These are phyloP conservation scores for Sphaeridia pumilis DNA, from an alignment of 2,888 invertebrate species.

Conservation along the genomic window DNA sequence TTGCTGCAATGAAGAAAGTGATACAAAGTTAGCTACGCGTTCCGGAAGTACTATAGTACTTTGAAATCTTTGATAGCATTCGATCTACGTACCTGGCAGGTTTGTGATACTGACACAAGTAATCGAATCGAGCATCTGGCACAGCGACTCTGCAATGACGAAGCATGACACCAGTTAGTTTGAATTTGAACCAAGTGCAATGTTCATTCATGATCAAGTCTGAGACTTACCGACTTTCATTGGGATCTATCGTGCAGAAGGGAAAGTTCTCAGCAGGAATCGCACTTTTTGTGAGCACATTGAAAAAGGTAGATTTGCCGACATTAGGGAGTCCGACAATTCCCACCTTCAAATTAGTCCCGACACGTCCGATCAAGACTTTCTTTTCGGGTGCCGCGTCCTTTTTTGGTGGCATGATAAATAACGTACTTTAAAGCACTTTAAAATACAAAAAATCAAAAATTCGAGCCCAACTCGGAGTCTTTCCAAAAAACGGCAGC, in stretches of 20 bases:
- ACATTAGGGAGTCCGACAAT: constrained; percentile 88
- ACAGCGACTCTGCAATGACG: constrained; percentile 86
- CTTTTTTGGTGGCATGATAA: constrained; percentile 71
- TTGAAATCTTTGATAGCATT: not conserved
- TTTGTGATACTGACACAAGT: constrained; percentile 83
- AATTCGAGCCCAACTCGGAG: not conserved
- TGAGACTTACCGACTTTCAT: constrained; percentile 83
- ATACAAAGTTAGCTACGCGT: too few species aligned
- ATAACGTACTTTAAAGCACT: not conserved
- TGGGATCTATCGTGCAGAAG: constrained; percentile 99
- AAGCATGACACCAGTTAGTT: not conserved
- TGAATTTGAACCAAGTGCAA: not conserved
- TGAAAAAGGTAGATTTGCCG: constrained; percentile 99
- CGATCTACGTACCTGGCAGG: constrained; percentile 61
- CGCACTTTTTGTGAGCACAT: constrained; percentile 93
- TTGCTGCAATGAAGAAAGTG: constrained; percentile 52
- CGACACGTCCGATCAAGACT: constrained; percentile 84
- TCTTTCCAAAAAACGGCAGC: not conserved
- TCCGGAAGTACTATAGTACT: not conserved
- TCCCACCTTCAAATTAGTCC: constrained; percentile 91
- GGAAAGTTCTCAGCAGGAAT: constrained; percentile 98
- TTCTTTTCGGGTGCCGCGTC: constrained; percentile 72
- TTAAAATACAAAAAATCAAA: not conserved
- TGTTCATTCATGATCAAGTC: too few species aligned
- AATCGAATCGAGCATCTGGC: constrained; percentile 87